These are phyloP conservation scores for Ellobium chinense DNA, from an alignment of 2,888 invertebrate genomes.

Conservation along the genomic window DNA sequence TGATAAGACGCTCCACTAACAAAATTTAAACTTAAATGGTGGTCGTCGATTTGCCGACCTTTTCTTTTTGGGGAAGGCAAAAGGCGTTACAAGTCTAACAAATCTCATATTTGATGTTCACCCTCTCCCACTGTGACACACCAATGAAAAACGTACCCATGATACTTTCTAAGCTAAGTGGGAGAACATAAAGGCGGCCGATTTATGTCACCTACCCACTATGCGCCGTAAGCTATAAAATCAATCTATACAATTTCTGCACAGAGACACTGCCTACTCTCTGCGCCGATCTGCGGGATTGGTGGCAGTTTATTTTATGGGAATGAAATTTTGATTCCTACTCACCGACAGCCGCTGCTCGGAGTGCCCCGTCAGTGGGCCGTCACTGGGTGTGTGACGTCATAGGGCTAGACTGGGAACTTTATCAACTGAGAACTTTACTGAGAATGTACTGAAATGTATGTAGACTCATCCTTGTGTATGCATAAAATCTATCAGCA, in stretches of 20 bases:
- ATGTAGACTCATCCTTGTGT: neutral
- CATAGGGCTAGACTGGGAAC: neutral
- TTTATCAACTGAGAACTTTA: neutral
- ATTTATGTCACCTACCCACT: neutral
- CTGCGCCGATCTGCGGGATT: neutral
- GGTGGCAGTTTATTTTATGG: neutral
- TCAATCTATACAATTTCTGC: neutral
- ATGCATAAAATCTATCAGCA: conserved; percentile 26
- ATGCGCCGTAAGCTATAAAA: neutral
- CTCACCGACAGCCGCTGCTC: neutral
- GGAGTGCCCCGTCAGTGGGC: neutral
- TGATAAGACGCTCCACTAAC: too few relatives aligned
- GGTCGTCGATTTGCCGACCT: too few relatives aligned
- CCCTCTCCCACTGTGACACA: too few relatives aligned
- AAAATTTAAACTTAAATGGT: too few relatives aligned
- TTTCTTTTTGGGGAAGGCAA: too few relatives aligned
- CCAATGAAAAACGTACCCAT: too few relatives aligned
- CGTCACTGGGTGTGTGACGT: neutral
- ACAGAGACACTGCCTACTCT: neutral
- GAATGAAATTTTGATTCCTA: neutral
- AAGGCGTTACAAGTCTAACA: too few relatives aligned
- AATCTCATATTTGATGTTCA: too few relatives aligned
- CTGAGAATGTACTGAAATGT: neutral
- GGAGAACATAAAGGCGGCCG: neutral
- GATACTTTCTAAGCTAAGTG: neutral